A percentile compares a stretch with the other conserved stretches of the same genome.
These are phyloP conservation scores for Tretioscincus oriximinensis DNA, from an alignment of 2,113 vertebrate species.

Conservation along the genomic window DNA sequence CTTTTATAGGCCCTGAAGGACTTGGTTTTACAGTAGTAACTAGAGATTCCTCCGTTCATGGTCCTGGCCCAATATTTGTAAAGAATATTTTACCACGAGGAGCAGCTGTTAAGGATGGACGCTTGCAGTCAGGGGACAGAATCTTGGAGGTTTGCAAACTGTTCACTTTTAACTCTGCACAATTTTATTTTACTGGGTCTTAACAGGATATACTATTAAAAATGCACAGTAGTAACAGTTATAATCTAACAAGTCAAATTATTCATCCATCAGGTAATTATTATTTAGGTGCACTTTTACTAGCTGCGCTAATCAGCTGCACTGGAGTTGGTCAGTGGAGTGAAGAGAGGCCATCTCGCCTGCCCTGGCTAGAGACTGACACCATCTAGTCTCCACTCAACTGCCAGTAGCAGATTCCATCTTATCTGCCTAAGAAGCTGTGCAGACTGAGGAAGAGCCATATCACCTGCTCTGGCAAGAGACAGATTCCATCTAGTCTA, in stretches of 20 bases:
- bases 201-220: neutral
- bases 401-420: no score
- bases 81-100: conserved; percentile 96
- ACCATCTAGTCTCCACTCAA: no score
- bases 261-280: neutral
- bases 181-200: conserved; percentile 27
- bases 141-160: conserved; percentile 87
- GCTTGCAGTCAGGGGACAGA: conserved; percentile 93
- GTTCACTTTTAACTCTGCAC: neutral
- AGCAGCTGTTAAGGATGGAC: conserved; percentile 94
- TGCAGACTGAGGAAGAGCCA: no score
- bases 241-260: neutral
- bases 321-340: no score
- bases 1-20: conserved; percentile 85
- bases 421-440: no score
- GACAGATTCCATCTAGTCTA: no score
- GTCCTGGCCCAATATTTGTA: conserved; percentile 92
- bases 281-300: neutral
- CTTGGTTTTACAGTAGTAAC: conserved; percentile 98
- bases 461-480: no score
- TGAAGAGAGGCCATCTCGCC: no score
- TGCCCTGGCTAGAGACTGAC: no score
- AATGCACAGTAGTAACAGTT: neutral
- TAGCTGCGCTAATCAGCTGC: no score
- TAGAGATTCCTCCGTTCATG: conserved; percentile 92